Evolutionary conservation across 2,113 vertebrate genomes (phyloP).

Genomic region (Chiloscyllium plagiosum): DNA sequence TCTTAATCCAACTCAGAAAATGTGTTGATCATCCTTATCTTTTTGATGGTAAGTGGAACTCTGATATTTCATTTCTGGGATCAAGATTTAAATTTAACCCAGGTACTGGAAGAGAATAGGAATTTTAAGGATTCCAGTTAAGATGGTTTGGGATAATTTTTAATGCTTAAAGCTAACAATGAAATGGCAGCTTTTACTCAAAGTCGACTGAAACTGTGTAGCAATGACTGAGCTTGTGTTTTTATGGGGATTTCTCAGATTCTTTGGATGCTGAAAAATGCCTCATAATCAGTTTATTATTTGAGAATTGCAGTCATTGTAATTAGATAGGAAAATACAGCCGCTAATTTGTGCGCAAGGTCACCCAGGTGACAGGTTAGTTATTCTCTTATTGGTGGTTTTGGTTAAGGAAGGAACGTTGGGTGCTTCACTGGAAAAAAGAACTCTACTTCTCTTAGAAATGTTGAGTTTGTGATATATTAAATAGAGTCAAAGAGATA

Average conservation of each 20-base stretch:
- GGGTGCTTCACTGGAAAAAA: background rate
- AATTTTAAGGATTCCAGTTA: background rate
- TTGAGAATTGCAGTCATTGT: background rate
- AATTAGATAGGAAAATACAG: background rate
- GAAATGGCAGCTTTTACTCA: background rate
- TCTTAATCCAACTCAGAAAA: slow-evolving; percentile 82
- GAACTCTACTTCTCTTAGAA: too few species aligned
- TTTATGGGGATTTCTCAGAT: background rate
- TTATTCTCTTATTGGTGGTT: background rate
- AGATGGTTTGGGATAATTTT: background rate
- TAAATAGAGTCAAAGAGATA: too few species aligned
- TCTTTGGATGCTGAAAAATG: background rate
- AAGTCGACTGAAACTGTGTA: background rate
- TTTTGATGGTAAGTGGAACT: slow-evolving; percentile 71
- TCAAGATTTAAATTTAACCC: background rate
- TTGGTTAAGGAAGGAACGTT: background rate
- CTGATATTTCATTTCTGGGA: background rate
- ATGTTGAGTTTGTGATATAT: background rate
- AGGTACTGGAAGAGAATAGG: background rate
- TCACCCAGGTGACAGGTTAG: background rate
- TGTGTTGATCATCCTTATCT: slow-evolving; percentile 85
- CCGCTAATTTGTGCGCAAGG: background rate
- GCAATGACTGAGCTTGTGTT: background rate
- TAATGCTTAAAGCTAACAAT: background rate
- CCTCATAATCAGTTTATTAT: background rate